Evolutionary conservation across 1,140 invertebrate species (phyloP), one percentile per base, ranked within the genome.

Genomic region (Drosophila paulistorum): DNA sequence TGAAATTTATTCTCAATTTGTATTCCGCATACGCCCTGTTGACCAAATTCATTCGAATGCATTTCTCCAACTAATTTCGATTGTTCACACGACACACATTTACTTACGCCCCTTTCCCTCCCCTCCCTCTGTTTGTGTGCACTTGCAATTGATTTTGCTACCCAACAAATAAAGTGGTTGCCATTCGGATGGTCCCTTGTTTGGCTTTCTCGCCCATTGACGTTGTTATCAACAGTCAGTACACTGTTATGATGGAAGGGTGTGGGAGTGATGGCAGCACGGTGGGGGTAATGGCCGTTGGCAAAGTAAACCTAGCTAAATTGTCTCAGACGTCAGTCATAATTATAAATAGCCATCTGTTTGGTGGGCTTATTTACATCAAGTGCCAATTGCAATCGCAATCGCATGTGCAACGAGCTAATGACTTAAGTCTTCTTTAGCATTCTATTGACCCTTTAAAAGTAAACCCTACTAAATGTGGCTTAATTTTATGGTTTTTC

Each of bases 211-310:
- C 45, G 65, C 57, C 35, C 60, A 73, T 81, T 85, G 82, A 85
- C 83, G 82, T 86, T 79, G 64, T 76, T 85, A 82, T 86, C 75
- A 66, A 3, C 35, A 6, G 82, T 30, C 82, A 26, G 23, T 26
- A 86, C 81, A 86, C 83, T 71, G 68, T 64, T 63, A 51, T 9
- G 35, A 37, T 10, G 7, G 7, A 37, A 70, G 42, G 14, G 42
- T 7, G 42, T n/a, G 3, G 42, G 42, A 11, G n/a, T 7, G 14
- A 6, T 13, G 42, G 23, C 3, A 7, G 7, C 7, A 37, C n/a
- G 33, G 17, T 3, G 35, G 13, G 54, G 20, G 54, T 57, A 51
- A 23, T 51, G 45, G 17, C 58, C 39, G 41, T 57, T n/a, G 62
- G 65, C 23, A 26, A 26, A 26, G 42, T 65, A 62, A 14, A 60